Base-by-base conservation (phyloP, 2,797 vertebrate genomes). In the Schizothorax lantsangensis region DNA sequence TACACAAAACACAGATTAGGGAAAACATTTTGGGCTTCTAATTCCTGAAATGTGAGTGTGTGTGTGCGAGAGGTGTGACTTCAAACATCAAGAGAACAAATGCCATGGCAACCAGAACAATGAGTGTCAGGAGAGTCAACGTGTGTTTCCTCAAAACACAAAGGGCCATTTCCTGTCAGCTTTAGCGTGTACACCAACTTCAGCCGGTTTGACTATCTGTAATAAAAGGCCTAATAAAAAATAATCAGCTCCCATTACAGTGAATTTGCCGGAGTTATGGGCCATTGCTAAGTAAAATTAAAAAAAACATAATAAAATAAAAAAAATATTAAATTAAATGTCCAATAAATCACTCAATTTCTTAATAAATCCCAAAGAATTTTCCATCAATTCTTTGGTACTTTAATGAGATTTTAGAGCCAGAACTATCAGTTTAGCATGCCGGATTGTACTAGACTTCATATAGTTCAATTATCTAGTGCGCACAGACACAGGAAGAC, bases 101-200 rank as follows among this genome's bases (percentile, higher is more conserved):
- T 4, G 5, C 79, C 88, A 88, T 83, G 57, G 72, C 84, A 87
- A 88, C 72, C 19, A 83, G 84, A 91, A 92, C 90, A 92, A 92
- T 91, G 77, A 23, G 75, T 85, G 91, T 89, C 89, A 90, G 73
- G 52, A 80, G 49, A 74, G 87, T 88, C 88, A 86, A 71, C 59
- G 57, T 84, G 87, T 91, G 88, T 84, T 91, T 92, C 91, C 91
- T 91, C 57, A 73, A 47, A 74, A 73, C 47, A 66, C 84, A 86
- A 69, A 52, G 77, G 73, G 45, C 68, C 11, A 79, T 86, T 89
- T 91, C 91, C 89, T 89, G 89, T 36, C 78, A 80, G 64, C 47
- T 19, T 23, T 62, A 81, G 66, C n/a, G 74, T 79, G 72, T 80
- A 30, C 40, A 79, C 54, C 30, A 57, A 72, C 74, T 69, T 66